Base-by-base conservation (phyloP, 2,888 invertebrate species). In the Oscheius sp. region DNA sequence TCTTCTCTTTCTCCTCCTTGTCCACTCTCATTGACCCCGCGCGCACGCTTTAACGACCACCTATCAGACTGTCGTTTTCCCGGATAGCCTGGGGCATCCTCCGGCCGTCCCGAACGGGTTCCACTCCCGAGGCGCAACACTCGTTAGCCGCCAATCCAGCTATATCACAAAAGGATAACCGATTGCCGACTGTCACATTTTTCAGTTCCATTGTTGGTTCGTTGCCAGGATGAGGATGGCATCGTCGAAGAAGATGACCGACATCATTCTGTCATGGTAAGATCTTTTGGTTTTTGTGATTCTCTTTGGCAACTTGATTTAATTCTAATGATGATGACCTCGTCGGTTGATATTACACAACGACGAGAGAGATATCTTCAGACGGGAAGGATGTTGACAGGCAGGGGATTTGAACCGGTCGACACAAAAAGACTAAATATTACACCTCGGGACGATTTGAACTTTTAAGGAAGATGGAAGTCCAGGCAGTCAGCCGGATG, bases 51-150 rank as follows among this genome's bases (percentile, higher is more conserved):
- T 41, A 61, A 41, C n/a, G 59, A 43, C 61, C 16, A n/a, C n/a
- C 45, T 61, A 61, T 61, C 61, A 61, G 45, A 41, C 21, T 41
- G 43, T 29, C 18, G n/a, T 18, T 43, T 18, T 61, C 45, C 61
- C 21, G 61, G 43, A 61, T 61, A n/a, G 61, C 61, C 59, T 21
- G 41, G 45, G 41, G 61, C 29, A 27, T 18, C 35, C 35, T 35
- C 35, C 9, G 35, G 35, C 35, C 35, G 25, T 23, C 18, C 49
- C 18, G 66, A 66, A 49, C 49, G 66, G 66, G 49, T 66, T 66
- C 35, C 35, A 27, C n/a, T 66, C 66, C 66, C 66, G 63, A 63
- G n/a, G 58, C 63, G 66, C 66, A 66, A 66, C 66, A 66, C 66
- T 52, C 66, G 66, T 66, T 66, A 66, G 66, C 66, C 49, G 64